These are phyloP conservation scores for Drosophila tropicalis DNA, from an alignment of 1,140 invertebrate genomes.

Conservation along the genomic window DNA sequence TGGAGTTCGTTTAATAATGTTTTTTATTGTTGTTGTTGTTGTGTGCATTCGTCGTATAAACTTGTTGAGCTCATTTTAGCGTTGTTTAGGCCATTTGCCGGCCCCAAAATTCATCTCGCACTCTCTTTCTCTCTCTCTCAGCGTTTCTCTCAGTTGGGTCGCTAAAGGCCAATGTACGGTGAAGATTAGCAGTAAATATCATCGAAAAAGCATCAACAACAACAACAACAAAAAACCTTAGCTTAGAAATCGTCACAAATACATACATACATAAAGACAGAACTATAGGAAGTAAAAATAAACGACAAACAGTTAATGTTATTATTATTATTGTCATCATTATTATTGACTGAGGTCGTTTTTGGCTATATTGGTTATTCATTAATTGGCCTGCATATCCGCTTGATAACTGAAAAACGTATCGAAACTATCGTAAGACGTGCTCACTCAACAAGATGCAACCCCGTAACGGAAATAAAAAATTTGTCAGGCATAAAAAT, in stretches of 20 bases:
- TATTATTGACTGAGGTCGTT: conserved; percentile 41
- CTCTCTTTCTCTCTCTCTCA: conserved; percentile 7
- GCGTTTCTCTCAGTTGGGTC: not conserved
- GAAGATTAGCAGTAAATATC: conserved; percentile 10
- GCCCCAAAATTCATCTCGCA: conserved; percentile 19
- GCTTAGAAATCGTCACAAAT: conserved; percentile 30
- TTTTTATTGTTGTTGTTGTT: conserved; percentile 13
- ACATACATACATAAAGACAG: conserved; percentile 10
- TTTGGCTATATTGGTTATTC: conserved; percentile 27
- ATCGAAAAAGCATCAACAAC: conserved; percentile 7
- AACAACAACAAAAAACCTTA: conserved; percentile 1
- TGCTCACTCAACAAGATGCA: conserved; percentile 7
- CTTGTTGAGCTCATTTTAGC: conserved; percentile 60
- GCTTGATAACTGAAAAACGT: conserved; percentile 30
- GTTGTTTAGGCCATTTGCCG: conserved; percentile 34
- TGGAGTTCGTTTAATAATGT: not conserved
- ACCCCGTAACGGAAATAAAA: conserved; percentile 32
- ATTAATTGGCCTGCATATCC: conserved; percentile 41
- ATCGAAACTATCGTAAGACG: conserved; percentile 18
- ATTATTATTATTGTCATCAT: not conserved
- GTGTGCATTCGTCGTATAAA: conserved; percentile 42
- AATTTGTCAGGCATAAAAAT: too few relatives aligned
- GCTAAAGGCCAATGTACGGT: conserved; percentile 42
- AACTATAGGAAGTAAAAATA: conserved; percentile 39
- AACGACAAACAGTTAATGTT: conserved; percentile 33